Conservation (phyloP, 2,888 invertebrate genomes). For the Achlya flavicornis region DNA sequence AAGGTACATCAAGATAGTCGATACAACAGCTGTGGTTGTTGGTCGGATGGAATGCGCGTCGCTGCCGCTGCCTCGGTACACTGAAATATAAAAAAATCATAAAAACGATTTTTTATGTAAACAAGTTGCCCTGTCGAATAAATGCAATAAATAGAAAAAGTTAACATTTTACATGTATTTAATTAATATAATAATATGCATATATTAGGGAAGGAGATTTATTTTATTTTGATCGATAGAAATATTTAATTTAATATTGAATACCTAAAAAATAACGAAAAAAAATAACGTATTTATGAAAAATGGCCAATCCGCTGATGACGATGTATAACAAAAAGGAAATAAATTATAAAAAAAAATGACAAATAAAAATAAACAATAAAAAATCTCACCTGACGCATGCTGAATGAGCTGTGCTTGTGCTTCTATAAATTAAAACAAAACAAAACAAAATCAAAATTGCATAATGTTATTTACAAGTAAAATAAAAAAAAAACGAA, state of each 20-base stretch:
- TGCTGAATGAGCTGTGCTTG: conserved; percentile 64
- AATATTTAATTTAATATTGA: too few relatives aligned
- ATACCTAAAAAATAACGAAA: too few relatives aligned
- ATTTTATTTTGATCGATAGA: too few relatives aligned
- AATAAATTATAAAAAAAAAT: neutral
- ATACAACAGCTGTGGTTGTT: conserved; percentile 44
- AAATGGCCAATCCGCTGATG: too few relatives aligned
- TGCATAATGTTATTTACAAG: conserved; percentile 36
- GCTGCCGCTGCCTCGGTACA: conserved; percentile 45
- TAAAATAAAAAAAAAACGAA: conserved; percentile 28
- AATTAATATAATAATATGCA: too few relatives aligned
- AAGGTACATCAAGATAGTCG: conserved; percentile 67
- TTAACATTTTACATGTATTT: too few relatives aligned
- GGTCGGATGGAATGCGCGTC: conserved; percentile 52
- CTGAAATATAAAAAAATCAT: conserved; percentile 50
- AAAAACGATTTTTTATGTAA: neutral
- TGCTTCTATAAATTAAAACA: conserved; percentile 58
- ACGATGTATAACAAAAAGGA: neutral
- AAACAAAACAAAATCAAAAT: conserved; percentile 57
- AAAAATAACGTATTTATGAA: too few relatives aligned
- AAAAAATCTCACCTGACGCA: conserved; percentile 65
- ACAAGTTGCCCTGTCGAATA: neutral
- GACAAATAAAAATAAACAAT: conserved; percentile 21
- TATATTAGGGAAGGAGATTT: too few relatives aligned
- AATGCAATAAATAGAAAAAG: too few relatives aligned